phyloP scores from a whole-genome alignment of 2,888 invertebrate species.

The Xestia ashworthii region DNA sequence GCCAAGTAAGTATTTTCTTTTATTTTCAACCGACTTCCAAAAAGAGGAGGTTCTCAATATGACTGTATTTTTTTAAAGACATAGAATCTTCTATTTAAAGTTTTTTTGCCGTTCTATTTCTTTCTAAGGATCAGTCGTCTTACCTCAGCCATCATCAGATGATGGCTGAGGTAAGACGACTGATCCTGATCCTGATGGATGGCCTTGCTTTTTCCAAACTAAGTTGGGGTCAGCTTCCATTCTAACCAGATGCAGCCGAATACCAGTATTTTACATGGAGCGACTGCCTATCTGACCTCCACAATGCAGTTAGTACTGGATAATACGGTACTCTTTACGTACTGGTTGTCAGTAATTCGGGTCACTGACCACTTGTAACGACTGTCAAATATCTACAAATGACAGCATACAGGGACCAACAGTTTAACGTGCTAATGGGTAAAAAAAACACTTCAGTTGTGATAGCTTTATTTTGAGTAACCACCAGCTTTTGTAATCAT shows the following conservation, averaged over 20 bases:
- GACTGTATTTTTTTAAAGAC: no score
- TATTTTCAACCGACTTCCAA: no score
- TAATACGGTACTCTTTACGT: not conserved
- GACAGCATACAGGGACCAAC: not conserved
- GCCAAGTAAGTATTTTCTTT: no score
- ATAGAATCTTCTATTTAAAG: no score
- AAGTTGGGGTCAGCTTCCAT: not conserved
- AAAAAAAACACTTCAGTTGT: not conserved
- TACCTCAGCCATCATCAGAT: no score
- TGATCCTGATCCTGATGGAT: no score
- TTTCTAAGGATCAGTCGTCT: no score
- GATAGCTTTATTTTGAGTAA: not conserved
- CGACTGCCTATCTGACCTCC: no score
- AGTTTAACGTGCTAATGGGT: not conserved
- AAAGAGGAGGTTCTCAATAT: no score
- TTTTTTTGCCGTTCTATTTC: no score
- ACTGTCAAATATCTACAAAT: not conserved
- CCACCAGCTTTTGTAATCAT: not conserved
- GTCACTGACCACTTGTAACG: not conserved
- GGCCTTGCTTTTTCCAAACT: not conserved
- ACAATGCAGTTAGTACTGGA: not conserved
- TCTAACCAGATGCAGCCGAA: not conserved
- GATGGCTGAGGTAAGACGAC: no score
- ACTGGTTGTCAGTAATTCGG: not conserved
- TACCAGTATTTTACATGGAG: not conserved